Evolutionary conservation across 2,113 vertebrate species (phyloP).

Genomic region (Cichladusa arquata): DNA sequence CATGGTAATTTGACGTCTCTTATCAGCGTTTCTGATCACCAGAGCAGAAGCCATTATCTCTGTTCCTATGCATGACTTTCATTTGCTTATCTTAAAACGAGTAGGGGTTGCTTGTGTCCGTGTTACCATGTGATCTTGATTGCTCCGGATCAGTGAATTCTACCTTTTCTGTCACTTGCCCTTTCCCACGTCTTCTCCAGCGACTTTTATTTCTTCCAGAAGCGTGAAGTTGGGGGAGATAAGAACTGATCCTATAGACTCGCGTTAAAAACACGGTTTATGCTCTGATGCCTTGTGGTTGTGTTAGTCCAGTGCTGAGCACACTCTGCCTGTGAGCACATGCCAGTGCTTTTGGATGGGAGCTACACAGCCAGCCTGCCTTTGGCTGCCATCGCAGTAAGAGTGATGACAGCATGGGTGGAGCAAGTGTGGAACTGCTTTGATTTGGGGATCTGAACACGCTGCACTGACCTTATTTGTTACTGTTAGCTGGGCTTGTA

Average conservation of each 20-base stretch:
- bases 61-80: not conserved
- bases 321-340: fast-evolving
- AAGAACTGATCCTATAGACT: not conserved
- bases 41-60: not conserved
- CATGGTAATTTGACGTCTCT: not conserved
- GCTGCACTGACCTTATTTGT: not conserved
- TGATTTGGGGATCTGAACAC: not conserved
- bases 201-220: not conserved
- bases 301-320: not conserved
- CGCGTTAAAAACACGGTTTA: not conserved
- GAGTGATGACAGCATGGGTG: too few relatives aligned
- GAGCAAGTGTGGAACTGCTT: not conserved
- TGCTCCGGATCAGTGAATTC: not conserved
- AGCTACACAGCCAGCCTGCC: not conserved
- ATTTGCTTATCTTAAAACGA: not conserved
- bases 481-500: not conserved
- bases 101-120: not conserved
- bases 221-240: not conserved
- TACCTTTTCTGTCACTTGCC: not conserved
- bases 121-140: not conserved
- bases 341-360: fast-evolving
- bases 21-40: not conserved
- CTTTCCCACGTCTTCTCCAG: not conserved
- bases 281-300: not conserved
- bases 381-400: not conserved